Evolutionary conservation across 2,113 vertebrate species (phyloP), one percentile per base, ranked within the genome.

Genomic region (Fulica atra): DNA sequence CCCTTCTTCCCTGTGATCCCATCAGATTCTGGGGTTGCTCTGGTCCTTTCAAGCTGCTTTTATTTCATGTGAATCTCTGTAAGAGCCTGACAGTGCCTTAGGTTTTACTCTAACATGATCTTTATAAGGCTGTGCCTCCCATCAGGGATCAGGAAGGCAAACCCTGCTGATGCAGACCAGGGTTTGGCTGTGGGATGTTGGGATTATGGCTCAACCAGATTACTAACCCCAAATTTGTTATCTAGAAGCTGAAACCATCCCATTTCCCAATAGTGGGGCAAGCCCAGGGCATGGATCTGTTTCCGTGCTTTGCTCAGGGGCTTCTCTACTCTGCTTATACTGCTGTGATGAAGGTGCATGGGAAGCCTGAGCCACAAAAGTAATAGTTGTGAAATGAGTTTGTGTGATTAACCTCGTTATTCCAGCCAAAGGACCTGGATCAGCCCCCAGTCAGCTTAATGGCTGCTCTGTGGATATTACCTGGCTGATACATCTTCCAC

Each of bases 381-480:
- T 70, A 63, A 93, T 68, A 16, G 57, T 25, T 4, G 1, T 17
- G 61, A 77, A 93, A 89, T 1, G 60, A 83, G 60, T 51, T 72
- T 38, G 64, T 85, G 88, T 88, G 93, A 96, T 94, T 80, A 92
- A 96, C 94, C 68, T 94, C 12, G 2, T 90, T 92, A 92, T 66
- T 91, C 36, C 88, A 95, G 76, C 53, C 89, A 72, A 48, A 85
- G 87, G 60, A 83, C 46, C 81, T 82, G 74, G 66, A 85, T 65
- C 65, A 60, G 87, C 57, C 74, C 72, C 63, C 76, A 94, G 85
- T n/a, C 81, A 90, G 54, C 72, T 92, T 86, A 88, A 94, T 6
- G 53, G 81, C 74, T 80, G 78, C 54, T 63, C 79, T 82, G 93
- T 7, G 85, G 71, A 10, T 82, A 82, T 88, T 80, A 51, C 79